A percentile compares a stretch with the other conserved stretches of the same genome.
phyloP scores from a whole-genome alignment of 2,888 invertebrate species.

The Acanthacorydalis orientalis region DNA sequence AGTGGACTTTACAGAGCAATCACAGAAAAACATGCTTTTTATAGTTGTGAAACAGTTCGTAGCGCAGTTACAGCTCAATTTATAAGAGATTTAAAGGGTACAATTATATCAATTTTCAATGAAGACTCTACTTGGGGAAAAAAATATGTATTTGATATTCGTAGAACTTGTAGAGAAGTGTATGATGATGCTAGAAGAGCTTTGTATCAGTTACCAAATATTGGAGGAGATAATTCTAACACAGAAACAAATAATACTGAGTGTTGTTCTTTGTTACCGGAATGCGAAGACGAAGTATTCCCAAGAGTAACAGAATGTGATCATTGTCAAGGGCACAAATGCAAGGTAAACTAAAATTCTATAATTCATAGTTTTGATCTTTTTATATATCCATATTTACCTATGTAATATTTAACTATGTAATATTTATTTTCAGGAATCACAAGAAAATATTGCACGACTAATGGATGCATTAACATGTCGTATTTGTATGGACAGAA shows the following conservation, averaged over 20 bases:
- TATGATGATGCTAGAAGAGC: conserved; percentile 74
- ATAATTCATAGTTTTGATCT: too few relatives aligned
- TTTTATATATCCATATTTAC: too few relatives aligned
- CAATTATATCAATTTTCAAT: conserved; percentile 80
- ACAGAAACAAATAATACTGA: neutral
- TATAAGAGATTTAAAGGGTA: conserved; percentile 77
- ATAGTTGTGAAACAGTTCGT: conserved; percentile 80
- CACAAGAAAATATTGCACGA: conserved; percentile 33
- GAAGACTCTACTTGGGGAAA: conserved; percentile 74
- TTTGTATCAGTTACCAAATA: conserved; percentile 29
- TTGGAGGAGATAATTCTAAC: conserved; percentile 15
- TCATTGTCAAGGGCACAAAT: conserved; percentile 2
- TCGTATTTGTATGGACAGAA: conserved; percentile 74
- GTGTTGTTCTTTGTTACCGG: neutral
- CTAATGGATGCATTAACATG: conserved; percentile 58
- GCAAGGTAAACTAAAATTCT: neutral
- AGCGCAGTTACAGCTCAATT: conserved; percentile 78
- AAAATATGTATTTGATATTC: conserved; percentile 81
- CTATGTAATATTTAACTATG: too few relatives aligned
- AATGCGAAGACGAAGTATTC: neutral
- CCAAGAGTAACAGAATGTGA: neutral
- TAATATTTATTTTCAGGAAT: conserved; percentile 26
- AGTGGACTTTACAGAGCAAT: conserved; percentile 71
- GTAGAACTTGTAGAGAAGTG: conserved; percentile 74
- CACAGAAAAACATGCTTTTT: conserved; percentile 84